These are phyloP conservation scores for Melinaea marsaeus DNA, from an alignment of 2,888 invertebrate genomes.

Conservation along the genomic window DNA sequence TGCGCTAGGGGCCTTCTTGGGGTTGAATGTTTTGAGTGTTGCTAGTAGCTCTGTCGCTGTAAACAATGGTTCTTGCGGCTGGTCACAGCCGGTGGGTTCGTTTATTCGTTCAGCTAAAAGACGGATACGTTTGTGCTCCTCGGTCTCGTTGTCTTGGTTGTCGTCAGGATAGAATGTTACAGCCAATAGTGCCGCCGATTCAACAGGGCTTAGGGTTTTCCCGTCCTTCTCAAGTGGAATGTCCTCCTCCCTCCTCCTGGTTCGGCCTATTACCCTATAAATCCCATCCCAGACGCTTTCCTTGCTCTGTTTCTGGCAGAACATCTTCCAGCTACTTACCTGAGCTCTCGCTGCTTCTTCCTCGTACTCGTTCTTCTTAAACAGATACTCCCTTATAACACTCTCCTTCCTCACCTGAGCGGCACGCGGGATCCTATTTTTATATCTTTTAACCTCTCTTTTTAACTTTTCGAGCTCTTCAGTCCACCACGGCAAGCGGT, in stretches of 20 bases:
- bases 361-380: slow-evolving; percentile 18
- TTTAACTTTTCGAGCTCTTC: not conserved
- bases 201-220: no score
- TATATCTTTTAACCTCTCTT: slow-evolving; percentile 7
- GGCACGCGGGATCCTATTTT: not conserved
- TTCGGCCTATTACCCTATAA: slow-evolving; percentile 21
- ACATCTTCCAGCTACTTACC: slow-evolving; percentile 29
- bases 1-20: slow-evolving; percentile 23
- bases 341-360: slow-evolving; percentile 16
- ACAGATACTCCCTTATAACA: slow-evolving; percentile 23
- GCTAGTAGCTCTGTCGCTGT: not conserved
- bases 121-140: slow-evolving; percentile 9
- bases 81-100: slow-evolving; percentile 14
- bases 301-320: slow-evolving; percentile 29
- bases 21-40: slow-evolving; percentile 16
- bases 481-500: no score
- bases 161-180: not conserved
- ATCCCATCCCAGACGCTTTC: slow-evolving; percentile 33
- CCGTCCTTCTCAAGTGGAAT: no score
- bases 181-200: no score
- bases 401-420: slow-evolving; percentile 6
- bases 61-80: no score
- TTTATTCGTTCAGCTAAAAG: slow-evolving; percentile 9
- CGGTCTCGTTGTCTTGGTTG: slow-evolving; percentile 7
- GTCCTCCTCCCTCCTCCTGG: not conserved